Conservation (phyloP, 2,888 invertebrate species). For the Galerucella pusilla region DNA sequence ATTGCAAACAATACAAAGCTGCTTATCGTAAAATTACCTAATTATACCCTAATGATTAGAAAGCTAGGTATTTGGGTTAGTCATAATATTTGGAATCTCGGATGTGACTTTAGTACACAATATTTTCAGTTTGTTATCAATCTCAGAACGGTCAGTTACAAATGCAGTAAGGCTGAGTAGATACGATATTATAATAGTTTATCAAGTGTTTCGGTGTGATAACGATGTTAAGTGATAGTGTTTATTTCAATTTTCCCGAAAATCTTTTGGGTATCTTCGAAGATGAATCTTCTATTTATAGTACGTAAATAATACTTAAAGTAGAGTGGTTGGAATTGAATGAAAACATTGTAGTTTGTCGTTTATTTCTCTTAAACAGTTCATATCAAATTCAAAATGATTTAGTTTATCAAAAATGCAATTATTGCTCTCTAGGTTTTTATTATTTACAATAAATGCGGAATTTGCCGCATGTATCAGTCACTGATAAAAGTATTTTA, state of each 20-base stretch:
- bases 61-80: background rate
- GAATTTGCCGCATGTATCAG: too few relatives aligned
- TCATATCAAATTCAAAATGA: too few relatives aligned
- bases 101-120: background rate
- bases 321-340: too few relatives aligned
- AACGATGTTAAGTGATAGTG: constrained; percentile 1
- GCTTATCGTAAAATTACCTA: constrained; percentile 1
- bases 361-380: too few relatives aligned
- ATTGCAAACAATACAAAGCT: constrained; percentile 1
- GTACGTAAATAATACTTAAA: background rate
- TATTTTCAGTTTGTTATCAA: constrained; percentile 7
- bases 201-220: background rate
- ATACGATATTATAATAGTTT: background rate
- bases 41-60: constrained; percentile 1
- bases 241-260: background rate
- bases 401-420: too few relatives aligned
- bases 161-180: background rate
- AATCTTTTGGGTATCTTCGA: background rate
- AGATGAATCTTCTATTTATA: background rate
- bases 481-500: too few relatives aligned
- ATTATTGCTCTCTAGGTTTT: too few relatives aligned
- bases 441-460: too few relatives aligned
- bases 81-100: background rate
- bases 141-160: background rate
- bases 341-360: too few relatives aligned